Evolutionary conservation across 2,797 vertebrate genomes (phyloP), one percentile per base, ranked within the genome.

Genomic region (Poeciliopsis paucimaculata): DNA sequence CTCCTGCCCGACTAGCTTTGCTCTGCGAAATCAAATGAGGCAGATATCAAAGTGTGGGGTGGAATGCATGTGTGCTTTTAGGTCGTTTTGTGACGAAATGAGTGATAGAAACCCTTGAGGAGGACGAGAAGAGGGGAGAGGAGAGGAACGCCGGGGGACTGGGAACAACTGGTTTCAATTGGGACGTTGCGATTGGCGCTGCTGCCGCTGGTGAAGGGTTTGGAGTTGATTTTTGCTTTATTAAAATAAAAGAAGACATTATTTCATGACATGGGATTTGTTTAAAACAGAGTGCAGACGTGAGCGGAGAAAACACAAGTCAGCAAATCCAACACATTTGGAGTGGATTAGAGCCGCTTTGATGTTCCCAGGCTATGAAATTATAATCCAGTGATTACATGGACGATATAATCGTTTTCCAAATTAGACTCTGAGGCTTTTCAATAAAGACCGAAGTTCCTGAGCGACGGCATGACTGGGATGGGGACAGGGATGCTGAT

Each of bases 101-200:
- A 87, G 81, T 83, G 90, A 90, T 89, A 87, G 89, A 91, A 91
- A 87, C 77, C 82, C 85, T 86, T 82, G 86, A 11, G 47, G 78
- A 81, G 80, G 81, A 78, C 74, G 73, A 90, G 81, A 57, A 62
- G 73, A 80, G 41, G 10, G 10, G 41, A 62, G 60, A 76, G 55
- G 66, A 77, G 78, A 68, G 72, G 77, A 80, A n/a, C 51, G 79
- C 77, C 74, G 74, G 66, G 81, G 76, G 41, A 70, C n/a, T 2
- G 39, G 77, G 86, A 92, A 88, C 89, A 90, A 93, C 86, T 94
- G 91, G 88, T 91, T 94, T 87, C 90, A 91, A 94, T 92, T 85
- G 89, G 87, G 80, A 80, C 57, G 70, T 73, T 60, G 75, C 64
- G 36, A 76, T 81, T 82, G 71, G 77, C 31, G 34, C 82, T 78